Percentiles rank a stretch among this genome's conserved stretches.
Evolutionary conservation across 1,140 invertebrate species (phyloP).

Genomic region (Aphaenogaster ashmeadi): DNA sequence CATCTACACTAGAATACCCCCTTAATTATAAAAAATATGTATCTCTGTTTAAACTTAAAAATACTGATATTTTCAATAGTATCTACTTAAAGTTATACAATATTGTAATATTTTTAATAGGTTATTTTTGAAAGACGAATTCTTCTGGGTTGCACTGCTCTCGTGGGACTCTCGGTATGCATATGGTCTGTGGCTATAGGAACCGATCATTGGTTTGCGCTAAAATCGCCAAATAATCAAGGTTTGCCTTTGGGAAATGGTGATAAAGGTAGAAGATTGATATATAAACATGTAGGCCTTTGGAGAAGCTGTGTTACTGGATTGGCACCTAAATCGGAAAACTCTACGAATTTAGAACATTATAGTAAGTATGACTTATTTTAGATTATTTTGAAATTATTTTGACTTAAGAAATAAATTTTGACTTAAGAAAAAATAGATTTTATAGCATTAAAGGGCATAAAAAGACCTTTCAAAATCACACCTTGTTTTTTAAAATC

Average conservation of each 20-base stretch:
- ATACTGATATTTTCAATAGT: neutral
- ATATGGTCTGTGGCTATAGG: slow-evolving; percentile 92
- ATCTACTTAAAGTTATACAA: neutral
- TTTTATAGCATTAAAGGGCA: too few species aligned
- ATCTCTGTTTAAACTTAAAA: too few species aligned
- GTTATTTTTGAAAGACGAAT: slow-evolving; percentile 91
- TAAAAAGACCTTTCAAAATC: too few species aligned
- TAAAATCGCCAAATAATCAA: slow-evolving; percentile 85
- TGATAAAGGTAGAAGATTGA: slow-evolving; percentile 73
- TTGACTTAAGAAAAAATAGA: too few species aligned
- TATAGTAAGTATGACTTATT: slow-evolving; percentile 77
- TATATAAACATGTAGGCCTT: slow-evolving; percentile 89
- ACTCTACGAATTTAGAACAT: slow-evolving; percentile 67
- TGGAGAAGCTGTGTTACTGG: slow-evolving; percentile 89
- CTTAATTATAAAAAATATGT: too few species aligned
- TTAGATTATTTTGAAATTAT: neutral
- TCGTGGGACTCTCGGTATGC: slow-evolving; percentile 90
- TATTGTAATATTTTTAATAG: slow-evolving; percentile 71
- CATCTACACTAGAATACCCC: too few species aligned
- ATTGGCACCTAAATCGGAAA: slow-evolving; percentile 76
- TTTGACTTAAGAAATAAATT: neutral
- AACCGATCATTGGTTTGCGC: slow-evolving; percentile 92
- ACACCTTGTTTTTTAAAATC: too few species aligned
- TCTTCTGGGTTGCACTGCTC: slow-evolving; percentile 90
- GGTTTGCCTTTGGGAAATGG: slow-evolving; percentile 77